Evolutionary conservation across 2,888 invertebrate genomes (phyloP), one percentile per base, ranked within the genome.

Genomic region (Scaeva pyrastri): DNA sequence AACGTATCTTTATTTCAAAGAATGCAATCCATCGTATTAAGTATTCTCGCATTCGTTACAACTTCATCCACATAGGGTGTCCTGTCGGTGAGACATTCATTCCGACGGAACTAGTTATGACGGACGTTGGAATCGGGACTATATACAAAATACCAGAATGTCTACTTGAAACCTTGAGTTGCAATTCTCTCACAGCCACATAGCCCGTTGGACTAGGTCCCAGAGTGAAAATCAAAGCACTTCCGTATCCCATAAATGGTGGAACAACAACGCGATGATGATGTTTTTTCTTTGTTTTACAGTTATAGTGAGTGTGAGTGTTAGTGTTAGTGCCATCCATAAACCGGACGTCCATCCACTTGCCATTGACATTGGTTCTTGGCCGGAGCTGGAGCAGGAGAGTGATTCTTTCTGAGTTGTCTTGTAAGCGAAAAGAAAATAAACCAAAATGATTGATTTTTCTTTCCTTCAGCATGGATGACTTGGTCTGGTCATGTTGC

Each of bases 401-500:
- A 68, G 68, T 68, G 50, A 52, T 58, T 64, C 26, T 64, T 31
- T 41, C 21, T 23, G 12, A 41, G 36, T 70, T 70, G 41, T 19
- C 21, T 64, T 64, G 48, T 39, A 52, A 68, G 14, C 36, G 26
- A 16, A 19, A 12, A 66, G 31, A 41, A 73, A 70, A 77, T 45
- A 73, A 56, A 79, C 52, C 70, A 41, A 70, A 74, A 74, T 74
- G 81, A 85, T 85, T 76, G 81, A 85, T 85, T 85, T 85, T 85
- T 85, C 85, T 85, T 85, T 85, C 62, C 81, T 81, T 85, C 66
- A 81, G 73, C 73, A 73, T 85, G 80, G 71, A 75, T 45, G 45
- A 71, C 50, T 26, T 72, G 19, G 75, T 50, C 26, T 72, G 19
- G 23, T 2, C 10, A 14, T 50, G 50, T 14, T 83, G 52, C 11